Base-by-base conservation (phyloP, 2,888 invertebrate species). In the Idaea straminata region DNA sequence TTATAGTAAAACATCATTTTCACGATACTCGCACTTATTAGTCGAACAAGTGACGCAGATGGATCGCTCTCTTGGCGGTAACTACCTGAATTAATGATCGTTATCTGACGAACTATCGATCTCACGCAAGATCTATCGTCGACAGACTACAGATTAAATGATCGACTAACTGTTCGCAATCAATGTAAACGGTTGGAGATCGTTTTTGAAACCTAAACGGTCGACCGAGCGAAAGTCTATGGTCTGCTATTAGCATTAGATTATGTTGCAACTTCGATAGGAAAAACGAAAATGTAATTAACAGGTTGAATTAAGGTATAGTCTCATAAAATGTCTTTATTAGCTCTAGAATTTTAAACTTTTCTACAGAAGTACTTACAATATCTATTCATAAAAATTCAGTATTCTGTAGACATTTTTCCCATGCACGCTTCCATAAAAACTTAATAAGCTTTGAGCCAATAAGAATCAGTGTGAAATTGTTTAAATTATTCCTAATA, bases 81-180 rank as follows among this genome's bases (percentile, higher is more conserved):
- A 79, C 72, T 78, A 82, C 78, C 77, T 74, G 69, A 78, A 72
- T 81, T 83, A 82, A 81, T 78, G 83, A 85, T 83, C 74, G 72
- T 67, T 79, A 83, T 83, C 82, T 74, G 64, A 64, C 57, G 25
- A 64, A 71, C 76, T 77, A 82, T 81, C 81, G 80, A 84, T 83
- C 80, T 76, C 70, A 73, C 70, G 72, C 69, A 65, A 77, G 81
- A 83, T 87, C 84, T 85, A 85, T 82, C 74, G 73, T 71, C 77
- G 73, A 36, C 0, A 36, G 36, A 36, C 10, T 36, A 7, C 36
- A 36, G 36, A 36, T 36, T 36, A 36, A 36, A 36, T 3, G 25
- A 25, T 25, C 25, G 25, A 1, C 25, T 3, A 25, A 25, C 25
- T 25, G 25, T 25, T 25, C 25, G 25, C 25, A 25, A 25, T 25